Evolutionary conservation across 2,113 vertebrate species (phyloP).

Genomic region (Leucopsar rothschildi): DNA sequence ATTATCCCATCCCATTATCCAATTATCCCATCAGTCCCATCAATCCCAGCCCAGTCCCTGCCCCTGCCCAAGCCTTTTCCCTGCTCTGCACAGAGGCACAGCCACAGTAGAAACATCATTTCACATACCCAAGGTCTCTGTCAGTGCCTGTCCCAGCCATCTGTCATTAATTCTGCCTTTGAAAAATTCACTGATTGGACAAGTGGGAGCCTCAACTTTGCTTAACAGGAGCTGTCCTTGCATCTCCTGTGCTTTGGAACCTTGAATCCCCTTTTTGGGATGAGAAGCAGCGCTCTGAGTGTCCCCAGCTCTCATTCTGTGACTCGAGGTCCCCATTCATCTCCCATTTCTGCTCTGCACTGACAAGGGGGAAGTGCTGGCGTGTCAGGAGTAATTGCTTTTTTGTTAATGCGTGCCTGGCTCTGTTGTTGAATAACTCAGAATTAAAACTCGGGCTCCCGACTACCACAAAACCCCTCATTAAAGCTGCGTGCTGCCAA

Average conservation of each 20-base stretch:
- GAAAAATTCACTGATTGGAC: not conserved
- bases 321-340: not conserved
- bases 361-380: not conserved
- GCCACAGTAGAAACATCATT: fast-evolving
- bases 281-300: not conserved
- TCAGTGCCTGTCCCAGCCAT: not conserved
- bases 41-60: not conserved
- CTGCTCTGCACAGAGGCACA: not conserved
- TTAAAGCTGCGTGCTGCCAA: not conserved
- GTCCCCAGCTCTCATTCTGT: fast-evolving
- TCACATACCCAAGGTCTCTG: fast-evolving
- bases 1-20: not conserved
- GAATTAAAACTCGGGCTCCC: conserved; percentile 1
- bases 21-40: not conserved
- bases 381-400: conserved; percentile 16
- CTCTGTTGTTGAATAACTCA: not conserved
- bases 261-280: not conserved
- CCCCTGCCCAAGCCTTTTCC: not conserved
- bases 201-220: not conserved
- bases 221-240: not conserved
- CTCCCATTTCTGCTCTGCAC: not conserved
- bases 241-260: not conserved
- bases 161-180: not conserved
- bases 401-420: not conserved
- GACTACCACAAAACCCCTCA: not conserved